phyloP scores from a whole-genome alignment of 2,888 invertebrate genomes.

The Trilocha varians region DNA sequence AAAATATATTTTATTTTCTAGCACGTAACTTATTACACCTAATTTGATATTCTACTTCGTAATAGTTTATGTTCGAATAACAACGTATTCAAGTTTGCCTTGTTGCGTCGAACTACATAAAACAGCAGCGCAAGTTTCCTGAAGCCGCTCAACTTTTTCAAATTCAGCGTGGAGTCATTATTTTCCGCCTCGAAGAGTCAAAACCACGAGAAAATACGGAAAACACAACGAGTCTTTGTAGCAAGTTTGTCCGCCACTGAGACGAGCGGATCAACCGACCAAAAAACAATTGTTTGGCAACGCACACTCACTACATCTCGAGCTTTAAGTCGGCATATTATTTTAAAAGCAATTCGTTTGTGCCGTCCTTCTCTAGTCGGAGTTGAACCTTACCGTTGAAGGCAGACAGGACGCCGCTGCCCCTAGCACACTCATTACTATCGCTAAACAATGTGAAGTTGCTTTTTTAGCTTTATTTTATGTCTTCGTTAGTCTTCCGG shows the following conservation, averaged over 20 bases:
- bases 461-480: background rate
- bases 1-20: background rate
- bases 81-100: background rate
- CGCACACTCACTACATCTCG: background rate
- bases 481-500: background rate
- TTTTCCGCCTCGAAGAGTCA: background rate
- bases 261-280: background rate
- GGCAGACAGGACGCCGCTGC: background rate
- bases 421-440: background rate
- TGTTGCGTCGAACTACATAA: background rate
- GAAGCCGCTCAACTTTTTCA: background rate
- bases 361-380: background rate
- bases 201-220: background rate
- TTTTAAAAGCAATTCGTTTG: background rate
- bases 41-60: background rate
- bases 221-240: background rate
- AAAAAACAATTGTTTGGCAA: background rate
- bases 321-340: background rate
- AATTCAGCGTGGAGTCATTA: background rate
- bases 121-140: background rate
- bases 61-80: background rate
- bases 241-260: background rate
- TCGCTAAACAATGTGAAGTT: background rate
- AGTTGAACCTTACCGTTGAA: background rate
- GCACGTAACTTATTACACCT: background rate